A percentile compares a stretch with the other conserved stretches of the same genome.
These are phyloP conservation scores for Macrobrachium nipponense DNA, from an alignment of 1,140 invertebrate species.

Conservation along the genomic window DNA sequence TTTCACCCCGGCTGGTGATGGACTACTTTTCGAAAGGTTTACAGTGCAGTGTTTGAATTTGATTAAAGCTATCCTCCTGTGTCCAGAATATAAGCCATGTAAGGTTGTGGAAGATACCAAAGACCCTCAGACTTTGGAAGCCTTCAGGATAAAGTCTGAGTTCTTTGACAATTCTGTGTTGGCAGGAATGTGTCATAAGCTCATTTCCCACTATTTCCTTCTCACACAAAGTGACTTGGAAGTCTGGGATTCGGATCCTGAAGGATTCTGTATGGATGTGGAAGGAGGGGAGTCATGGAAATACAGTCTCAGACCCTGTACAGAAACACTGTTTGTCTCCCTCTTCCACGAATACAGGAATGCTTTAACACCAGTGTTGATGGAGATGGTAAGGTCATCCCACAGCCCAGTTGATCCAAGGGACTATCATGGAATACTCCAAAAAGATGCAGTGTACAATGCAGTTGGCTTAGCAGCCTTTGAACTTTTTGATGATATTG, in stretches of 20 bases:
- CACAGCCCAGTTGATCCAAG: constrained; percentile 75
- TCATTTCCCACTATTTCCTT: constrained; percentile 90
- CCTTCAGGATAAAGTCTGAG: constrained; percentile 77
- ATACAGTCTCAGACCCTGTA: constrained; percentile 89
- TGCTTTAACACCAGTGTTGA: constrained; percentile 78
- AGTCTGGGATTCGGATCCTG: constrained; percentile 90
- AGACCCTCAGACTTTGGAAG: constrained; percentile 72
- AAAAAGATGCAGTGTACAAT: constrained; percentile 96
- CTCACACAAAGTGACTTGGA: constrained; percentile 85
- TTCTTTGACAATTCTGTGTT: constrained; percentile 81
- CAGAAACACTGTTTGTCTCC: constrained; percentile 85
- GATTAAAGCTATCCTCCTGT: constrained; percentile 84
- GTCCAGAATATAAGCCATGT: constrained; percentile 78
- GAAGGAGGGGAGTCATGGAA: constrained; percentile 86
- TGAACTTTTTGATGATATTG: constrained; percentile 92
- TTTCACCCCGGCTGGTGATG: constrained; percentile 83
- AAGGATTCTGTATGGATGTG: constrained; percentile 78
- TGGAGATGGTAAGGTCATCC: constrained; percentile 78
- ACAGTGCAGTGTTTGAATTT: constrained; percentile 90
- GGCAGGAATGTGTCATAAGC: constrained; percentile 82
- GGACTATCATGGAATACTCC: constrained; percentile 82
- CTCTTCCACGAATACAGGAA: constrained; percentile 84
- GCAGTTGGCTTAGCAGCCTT: constrained; percentile 90
- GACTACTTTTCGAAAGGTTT: constrained; percentile 84
- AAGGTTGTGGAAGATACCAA: constrained; percentile 74